These are phyloP conservation scores for Drosophila prolongata DNA, from an alignment of 2,888 invertebrate species.

Conservation along the genomic window DNA sequence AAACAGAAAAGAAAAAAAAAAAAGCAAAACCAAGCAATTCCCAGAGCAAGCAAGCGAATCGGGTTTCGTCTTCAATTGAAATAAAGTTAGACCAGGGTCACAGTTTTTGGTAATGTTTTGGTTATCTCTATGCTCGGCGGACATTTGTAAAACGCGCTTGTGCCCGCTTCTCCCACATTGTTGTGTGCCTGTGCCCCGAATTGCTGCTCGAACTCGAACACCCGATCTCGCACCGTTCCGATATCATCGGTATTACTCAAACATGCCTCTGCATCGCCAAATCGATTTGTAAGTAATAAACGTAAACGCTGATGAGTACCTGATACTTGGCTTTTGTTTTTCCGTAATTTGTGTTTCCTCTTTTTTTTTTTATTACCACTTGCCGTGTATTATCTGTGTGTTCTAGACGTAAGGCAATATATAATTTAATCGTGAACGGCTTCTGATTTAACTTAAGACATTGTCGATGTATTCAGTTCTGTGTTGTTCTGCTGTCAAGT, in stretches of 20 bases:
- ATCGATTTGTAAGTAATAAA: slow-evolving; percentile 81
- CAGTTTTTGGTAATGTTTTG: slow-evolving; percentile 59
- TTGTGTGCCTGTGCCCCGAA: slow-evolving; percentile 62
- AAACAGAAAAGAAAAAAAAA: neutral
- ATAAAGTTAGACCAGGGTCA: slow-evolving; percentile 63
- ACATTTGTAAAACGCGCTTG: slow-evolving; percentile 68
- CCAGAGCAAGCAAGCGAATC: slow-evolving; percentile 12
- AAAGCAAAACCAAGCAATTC: neutral
- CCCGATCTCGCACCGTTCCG: slow-evolving; percentile 24
- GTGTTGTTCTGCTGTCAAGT: slow-evolving; percentile 27
- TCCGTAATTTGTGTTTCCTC: slow-evolving; percentile 28
- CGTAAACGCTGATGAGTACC: slow-evolving; percentile 44
- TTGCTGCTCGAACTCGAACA: slow-evolving; percentile 44
- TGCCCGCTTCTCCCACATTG: slow-evolving; percentile 61
- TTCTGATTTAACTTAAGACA: slow-evolving; percentile 48
- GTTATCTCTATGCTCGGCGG: slow-evolving; percentile 70
- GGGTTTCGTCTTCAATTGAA: slow-evolving; percentile 74
- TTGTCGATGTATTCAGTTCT: slow-evolving; percentile 50
- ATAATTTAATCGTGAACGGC: slow-evolving; percentile 42
- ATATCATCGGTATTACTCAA: slow-evolving; percentile 44
- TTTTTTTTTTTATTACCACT: neutral
- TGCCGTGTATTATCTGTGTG: slow-evolving; percentile 28
- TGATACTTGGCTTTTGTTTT: slow-evolving; percentile 21
- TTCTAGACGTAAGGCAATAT: slow-evolving; percentile 41
- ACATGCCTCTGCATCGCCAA: slow-evolving; percentile 47